phyloP scores from a whole-genome alignment of 2,113 vertebrate genomes.

The Notarius quadriscutis region DNA sequence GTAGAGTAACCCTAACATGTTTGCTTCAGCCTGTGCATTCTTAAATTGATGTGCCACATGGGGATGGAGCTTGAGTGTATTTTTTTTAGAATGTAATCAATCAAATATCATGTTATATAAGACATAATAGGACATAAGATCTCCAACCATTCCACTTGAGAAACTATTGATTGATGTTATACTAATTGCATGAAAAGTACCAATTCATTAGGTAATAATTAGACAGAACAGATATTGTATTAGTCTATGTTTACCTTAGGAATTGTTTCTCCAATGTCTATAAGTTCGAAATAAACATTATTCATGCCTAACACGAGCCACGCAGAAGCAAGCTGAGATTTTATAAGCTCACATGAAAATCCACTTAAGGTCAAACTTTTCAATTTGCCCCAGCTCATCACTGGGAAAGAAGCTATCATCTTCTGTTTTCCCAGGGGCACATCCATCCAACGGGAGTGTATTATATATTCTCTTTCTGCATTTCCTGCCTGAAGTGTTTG shows the following conservation, averaged over 20 bases:
- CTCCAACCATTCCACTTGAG: not conserved
- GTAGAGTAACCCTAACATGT: not conserved
- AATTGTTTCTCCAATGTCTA: not conserved
- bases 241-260: not conserved
- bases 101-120: not conserved
- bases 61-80: not conserved
- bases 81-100: not conserved
- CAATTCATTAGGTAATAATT: not conserved
- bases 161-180: not conserved
- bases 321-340: not conserved
- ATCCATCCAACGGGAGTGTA: not conserved
- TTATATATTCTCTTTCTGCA: not conserved
- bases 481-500: constrained; percentile 31
- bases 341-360: constrained; percentile 22
- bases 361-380: constrained; percentile 60
- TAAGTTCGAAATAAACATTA: not conserved
- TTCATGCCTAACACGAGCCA: not conserved
- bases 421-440: constrained; percentile 28
- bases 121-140: not conserved
- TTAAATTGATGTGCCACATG: too few relatives aligned
- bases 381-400: constrained; percentile 56
- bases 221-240: too few relatives aligned
- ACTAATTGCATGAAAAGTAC: not conserved
- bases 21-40: not conserved
- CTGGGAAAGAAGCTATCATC: constrained; percentile 48